These are phyloP conservation scores for Leptopilina drosophilae DNA, from an alignment of 2,888 invertebrate genomes.

Conservation along the genomic window DNA sequence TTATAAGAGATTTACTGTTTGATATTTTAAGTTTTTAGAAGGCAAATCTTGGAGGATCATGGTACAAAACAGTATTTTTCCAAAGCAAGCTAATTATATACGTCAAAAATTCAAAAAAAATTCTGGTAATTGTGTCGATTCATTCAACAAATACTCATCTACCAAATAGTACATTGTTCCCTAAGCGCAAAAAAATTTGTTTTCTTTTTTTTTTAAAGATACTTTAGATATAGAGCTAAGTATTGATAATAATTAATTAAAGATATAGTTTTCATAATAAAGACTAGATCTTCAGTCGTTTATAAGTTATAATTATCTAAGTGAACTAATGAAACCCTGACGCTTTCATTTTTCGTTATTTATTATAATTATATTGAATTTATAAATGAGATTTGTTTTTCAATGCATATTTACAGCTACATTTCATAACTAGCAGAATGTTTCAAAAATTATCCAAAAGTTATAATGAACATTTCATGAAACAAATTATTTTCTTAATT, in stretches of 20 bases:
- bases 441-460: slow-evolving; percentile 1
- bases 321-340: slow-evolving; percentile 34
- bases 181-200: not conserved
- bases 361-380: not conserved
- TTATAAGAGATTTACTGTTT: not conserved
- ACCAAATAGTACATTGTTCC: slow-evolving; percentile 64
- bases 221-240: not conserved
- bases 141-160: slow-evolving; percentile 41
- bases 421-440: slow-evolving; percentile 11
- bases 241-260: slow-evolving; percentile 18
- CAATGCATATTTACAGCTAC: slow-evolving; percentile 22
- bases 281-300: slow-evolving; percentile 9
- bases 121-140: slow-evolving; percentile 1
- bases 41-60: slow-evolving; percentile 24
- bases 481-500: not conserved
- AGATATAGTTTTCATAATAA: slow-evolving; percentile 2
- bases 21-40: slow-evolving; percentile 26
- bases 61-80: not conserved
- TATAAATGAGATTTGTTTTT: slow-evolving; percentile 9
- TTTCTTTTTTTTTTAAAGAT: not conserved
- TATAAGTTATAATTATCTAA: not conserved
- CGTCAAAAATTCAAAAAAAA: not conserved
- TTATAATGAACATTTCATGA: not conserved
- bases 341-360: slow-evolving; percentile 29
- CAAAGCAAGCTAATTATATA: too few species aligned